phyloP scores from a whole-genome alignment of 1,140 invertebrate genomes.

The Lepidotrigona ventralis region DNA sequence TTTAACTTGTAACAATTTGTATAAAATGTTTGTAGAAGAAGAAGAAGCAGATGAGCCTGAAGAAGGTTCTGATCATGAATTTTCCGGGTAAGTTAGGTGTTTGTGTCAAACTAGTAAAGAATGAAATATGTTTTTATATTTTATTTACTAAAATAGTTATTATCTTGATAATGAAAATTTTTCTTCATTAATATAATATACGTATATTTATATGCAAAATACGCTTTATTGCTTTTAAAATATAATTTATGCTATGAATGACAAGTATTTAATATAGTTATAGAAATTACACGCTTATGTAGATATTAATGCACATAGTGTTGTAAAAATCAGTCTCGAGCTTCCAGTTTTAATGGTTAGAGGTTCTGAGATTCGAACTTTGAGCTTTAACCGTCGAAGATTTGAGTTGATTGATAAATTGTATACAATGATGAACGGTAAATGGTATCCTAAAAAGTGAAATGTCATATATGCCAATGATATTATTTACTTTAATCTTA shows the following conservation, averaged over 20 bases:
- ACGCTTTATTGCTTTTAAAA: slow-evolving; percentile 44
- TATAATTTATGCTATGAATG: slow-evolving; percentile 32
- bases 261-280: slow-evolving; percentile 32
- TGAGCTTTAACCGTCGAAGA: too few species aligned
- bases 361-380: too few species aligned
- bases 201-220: slow-evolving; percentile 20
- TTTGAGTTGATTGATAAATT: too few species aligned
- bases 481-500: too few species aligned
- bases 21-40: slow-evolving; percentile 78
- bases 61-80: slow-evolving; percentile 83
- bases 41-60: slow-evolving; percentile 83
- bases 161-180: slow-evolving; percentile 14
- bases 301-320: slow-evolving; percentile 43
- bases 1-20: slow-evolving; percentile 19
- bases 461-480: too few species aligned
- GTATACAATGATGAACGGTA: too few species aligned
- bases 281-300: slow-evolving; percentile 36
- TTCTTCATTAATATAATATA: slow-evolving; percentile 15
- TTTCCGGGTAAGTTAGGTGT: slow-evolving; percentile 79
- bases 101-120: slow-evolving; percentile 37
- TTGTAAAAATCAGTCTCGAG: too few species aligned
- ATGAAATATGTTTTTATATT: slow-evolving; percentile 25
- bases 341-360: too few species aligned
- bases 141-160: slow-evolving; percentile 22
- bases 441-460: too few species aligned